These are phyloP conservation scores for Ictidomys tridecemlineatus DNA, from an alignment of 2,113 vertebrate genomes.

Conservation along the genomic window DNA sequence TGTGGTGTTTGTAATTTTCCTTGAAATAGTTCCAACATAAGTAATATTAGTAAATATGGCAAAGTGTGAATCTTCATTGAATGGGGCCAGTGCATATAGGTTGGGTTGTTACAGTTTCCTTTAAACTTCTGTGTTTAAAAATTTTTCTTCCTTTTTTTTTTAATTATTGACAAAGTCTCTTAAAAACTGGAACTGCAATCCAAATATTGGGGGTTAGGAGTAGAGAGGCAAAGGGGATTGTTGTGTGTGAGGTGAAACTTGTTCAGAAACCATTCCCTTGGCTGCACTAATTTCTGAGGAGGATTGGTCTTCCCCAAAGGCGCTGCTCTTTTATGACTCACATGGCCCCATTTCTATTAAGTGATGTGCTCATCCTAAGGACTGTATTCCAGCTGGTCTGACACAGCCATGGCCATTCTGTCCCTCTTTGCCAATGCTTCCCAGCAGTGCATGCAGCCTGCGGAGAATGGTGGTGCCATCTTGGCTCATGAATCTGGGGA, in stretches of 20 bases:
- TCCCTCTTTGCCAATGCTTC: background rate
- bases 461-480: accelerated
- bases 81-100: background rate
- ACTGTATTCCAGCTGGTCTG: background rate
- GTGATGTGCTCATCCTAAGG: background rate
- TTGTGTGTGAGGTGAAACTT: too few species aligned
- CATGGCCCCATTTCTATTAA: background rate
- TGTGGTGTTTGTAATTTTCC: background rate
- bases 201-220: background rate
- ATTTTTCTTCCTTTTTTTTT: too few species aligned
- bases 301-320: background rate
- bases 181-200: background rate
- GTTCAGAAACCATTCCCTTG: background rate
- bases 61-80: background rate
- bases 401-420: background rate
- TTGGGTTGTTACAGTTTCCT: background rate
- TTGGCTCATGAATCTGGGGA: background rate
- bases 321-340: background rate
- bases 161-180: background rate
- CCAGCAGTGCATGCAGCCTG: background rate
- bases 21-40: background rate
- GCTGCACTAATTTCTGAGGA: background rate
- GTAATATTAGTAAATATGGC: background rate
- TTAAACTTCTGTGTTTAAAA: background rate
- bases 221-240: background rate